These are phyloP conservation scores for Cyphomyrus plagiostoma DNA, from an alignment of 2,113 vertebrate genomes.

Conservation along the genomic window DNA sequence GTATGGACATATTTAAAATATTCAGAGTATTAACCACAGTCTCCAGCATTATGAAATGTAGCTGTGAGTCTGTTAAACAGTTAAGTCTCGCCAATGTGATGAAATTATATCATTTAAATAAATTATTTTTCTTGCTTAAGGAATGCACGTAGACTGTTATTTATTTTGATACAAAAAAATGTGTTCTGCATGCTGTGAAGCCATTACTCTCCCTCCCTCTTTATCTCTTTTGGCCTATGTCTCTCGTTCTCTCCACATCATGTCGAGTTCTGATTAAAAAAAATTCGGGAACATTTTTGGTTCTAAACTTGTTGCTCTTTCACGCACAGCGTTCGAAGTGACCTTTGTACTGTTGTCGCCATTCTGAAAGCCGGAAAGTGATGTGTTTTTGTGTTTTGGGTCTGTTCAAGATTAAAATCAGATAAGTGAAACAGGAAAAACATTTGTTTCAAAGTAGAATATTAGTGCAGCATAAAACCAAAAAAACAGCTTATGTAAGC, in stretches of 20 bases:
- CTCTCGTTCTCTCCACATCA: not conserved
- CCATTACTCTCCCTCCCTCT: not conserved
- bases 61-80: constrained; percentile 40
- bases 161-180: not conserved
- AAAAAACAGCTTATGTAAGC: constrained; percentile 25
- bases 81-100: constrained; percentile 44
- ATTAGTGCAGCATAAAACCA: constrained; percentile 6
- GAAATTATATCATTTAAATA: constrained; percentile 48
- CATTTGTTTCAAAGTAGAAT: constrained; percentile 2
- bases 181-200: not conserved
- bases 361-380: not conserved
- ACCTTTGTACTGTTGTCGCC: not conserved
- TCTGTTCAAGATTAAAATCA: not conserved
- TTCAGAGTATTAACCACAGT: constrained; percentile 39
- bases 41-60: constrained; percentile 41
- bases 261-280: not conserved
- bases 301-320: not conserved
- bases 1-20: constrained; percentile 40
- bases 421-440: not conserved
- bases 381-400: not conserved
- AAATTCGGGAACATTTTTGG: not conserved
- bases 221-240: not conserved
- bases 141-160: constrained; percentile 12
- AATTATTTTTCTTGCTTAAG: constrained; percentile 50
- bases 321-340: not conserved